Percentiles rank a stretch among this genome's conserved stretches.
Evolutionary conservation across 2,797 vertebrate species (phyloP).

Genomic region (Synaphobranchus kaupii): DNA sequence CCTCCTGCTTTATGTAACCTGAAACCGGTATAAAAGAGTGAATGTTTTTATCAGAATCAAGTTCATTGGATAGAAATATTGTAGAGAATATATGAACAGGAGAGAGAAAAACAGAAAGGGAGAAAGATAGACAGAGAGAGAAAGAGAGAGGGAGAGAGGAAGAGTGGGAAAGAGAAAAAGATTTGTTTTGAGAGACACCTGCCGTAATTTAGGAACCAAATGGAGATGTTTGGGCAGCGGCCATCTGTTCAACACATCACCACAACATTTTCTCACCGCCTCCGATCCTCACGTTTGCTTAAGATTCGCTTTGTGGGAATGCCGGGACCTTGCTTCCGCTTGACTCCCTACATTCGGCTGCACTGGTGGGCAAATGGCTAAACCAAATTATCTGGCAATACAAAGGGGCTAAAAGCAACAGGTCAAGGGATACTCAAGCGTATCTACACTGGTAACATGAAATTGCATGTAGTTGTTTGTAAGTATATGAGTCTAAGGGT

Average conservation of each 20-base stretch:
- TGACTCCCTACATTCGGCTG: background rate
- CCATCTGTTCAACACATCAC: slow-evolving; percentile 60
- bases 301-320: slow-evolving; percentile 40
- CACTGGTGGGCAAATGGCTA: slow-evolving; percentile 25
- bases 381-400: slow-evolving; percentile 24
- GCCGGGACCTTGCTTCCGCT: slow-evolving; percentile 41
- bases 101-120: background rate
- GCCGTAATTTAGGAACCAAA: slow-evolving; percentile 40
- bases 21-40: background rate
- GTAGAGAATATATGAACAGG: background rate
- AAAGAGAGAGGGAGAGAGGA: background rate
- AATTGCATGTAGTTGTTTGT: background rate
- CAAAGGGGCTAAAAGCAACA: background rate
- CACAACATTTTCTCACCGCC: slow-evolving; percentile 37
- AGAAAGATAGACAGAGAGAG: background rate
- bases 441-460: background rate
- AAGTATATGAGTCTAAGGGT: background rate
- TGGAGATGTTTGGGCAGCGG: slow-evolving; percentile 45
- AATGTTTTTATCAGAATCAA: background rate
- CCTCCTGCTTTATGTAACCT: background rate
- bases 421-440: background rate
- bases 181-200: background rate
- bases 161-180: background rate
- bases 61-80: background rate
- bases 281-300: slow-evolving; percentile 52